These are phyloP conservation scores for Xyrichtys novacula DNA, from an alignment of 2,797 vertebrate species.

Conservation along the genomic window DNA sequence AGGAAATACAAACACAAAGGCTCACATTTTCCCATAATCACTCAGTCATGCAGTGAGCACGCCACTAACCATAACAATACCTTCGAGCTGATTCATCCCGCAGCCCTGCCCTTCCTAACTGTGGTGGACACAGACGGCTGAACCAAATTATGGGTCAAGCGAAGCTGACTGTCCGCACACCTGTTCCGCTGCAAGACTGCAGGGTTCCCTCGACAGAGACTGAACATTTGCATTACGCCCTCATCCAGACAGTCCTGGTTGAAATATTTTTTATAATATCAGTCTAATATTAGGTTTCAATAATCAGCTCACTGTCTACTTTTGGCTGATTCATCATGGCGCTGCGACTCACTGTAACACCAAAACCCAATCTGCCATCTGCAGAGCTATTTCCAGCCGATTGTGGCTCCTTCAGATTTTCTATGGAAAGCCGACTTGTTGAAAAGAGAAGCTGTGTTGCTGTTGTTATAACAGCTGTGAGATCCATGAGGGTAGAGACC, in stretches of 20 bases:
- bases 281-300: slow-evolving; percentile 29
- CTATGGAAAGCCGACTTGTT: slow-evolving; percentile 34
- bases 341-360: slow-evolving; percentile 34
- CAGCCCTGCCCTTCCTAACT: slow-evolving; percentile 19
- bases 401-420: slow-evolving; percentile 35
- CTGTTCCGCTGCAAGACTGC: slow-evolving; percentile 17
- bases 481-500: slow-evolving; percentile 38
- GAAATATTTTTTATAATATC: slow-evolving; percentile 8
- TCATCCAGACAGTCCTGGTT: background rate
- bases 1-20: slow-evolving; percentile 18
- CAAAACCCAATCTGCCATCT: slow-evolving; percentile 53
- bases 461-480: slow-evolving; percentile 64
- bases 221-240: slow-evolving; percentile 2
- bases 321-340: slow-evolving; percentile 54
- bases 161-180: slow-evolving; percentile 21
- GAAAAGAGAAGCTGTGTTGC: slow-evolving; percentile 31
- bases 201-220: background rate
- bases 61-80: slow-evolving; percentile 17
- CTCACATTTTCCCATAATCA: slow-evolving; percentile 37
- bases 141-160: slow-evolving; percentile 42
- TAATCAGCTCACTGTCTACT: slow-evolving; percentile 38
- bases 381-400: slow-evolving; percentile 55
- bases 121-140: slow-evolving; percentile 2
- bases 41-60: slow-evolving; percentile 41
- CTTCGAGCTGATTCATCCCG: slow-evolving; percentile 39